These are phyloP conservation scores for Chrysina gloriosa DNA, from an alignment of 2,888 invertebrate genomes.

Conservation along the genomic window DNA sequence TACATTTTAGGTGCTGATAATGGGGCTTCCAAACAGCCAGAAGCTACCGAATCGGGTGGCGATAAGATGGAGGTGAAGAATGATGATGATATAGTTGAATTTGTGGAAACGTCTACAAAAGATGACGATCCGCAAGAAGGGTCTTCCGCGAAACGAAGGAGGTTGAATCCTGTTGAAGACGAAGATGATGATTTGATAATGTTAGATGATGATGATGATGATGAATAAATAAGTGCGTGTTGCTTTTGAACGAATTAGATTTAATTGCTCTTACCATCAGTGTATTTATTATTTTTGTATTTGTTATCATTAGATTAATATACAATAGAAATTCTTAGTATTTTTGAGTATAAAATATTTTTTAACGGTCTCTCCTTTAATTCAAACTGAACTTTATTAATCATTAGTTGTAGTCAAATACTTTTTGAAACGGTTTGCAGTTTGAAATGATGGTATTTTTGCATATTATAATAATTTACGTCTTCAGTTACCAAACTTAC, in stretches of 20 bases:
- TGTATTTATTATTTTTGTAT: constrained; percentile 34
- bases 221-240: not conserved
- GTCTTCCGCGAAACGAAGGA: constrained; percentile 58
- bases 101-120: constrained; percentile 51
- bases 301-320: no score
- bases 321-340: no score
- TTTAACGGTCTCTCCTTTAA: no score
- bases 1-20: constrained; percentile 5
- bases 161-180: constrained; percentile 56
- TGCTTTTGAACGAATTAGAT: constrained; percentile 2
- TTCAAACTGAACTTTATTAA: no score
- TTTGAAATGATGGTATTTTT: no score
- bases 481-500: no score
- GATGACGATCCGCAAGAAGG: constrained; percentile 62
- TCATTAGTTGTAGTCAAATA: no score
- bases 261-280: constrained; percentile 12
- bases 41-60: not conserved
- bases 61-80: constrained; percentile 51
- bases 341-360: no score
- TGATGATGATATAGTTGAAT: constrained; percentile 55
- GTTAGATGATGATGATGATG: constrained; percentile 51
- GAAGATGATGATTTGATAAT: constrained; percentile 58
- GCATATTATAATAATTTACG: no score
- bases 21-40: not conserved
- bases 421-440: no score